Evolutionary conservation across 2,113 vertebrate species (phyloP), one percentile per base, ranked within the genome.

Genomic region (Abramis brama): DNA sequence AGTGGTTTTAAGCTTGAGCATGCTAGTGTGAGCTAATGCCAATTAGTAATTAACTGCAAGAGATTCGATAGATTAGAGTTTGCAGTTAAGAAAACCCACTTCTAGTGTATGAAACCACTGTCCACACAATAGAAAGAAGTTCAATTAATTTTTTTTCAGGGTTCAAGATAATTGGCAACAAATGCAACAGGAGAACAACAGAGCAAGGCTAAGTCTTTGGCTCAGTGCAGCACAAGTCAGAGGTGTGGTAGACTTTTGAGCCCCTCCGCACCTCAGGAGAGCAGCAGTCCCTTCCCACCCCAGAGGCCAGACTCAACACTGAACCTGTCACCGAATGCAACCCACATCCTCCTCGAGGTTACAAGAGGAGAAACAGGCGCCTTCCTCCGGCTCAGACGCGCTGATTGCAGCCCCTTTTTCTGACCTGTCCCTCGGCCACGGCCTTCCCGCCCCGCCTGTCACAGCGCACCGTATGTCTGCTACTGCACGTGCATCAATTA

Each of bases 281-380:
- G 74, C 77, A 12, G 57, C 78, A 68, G 90, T 89, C 91, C 89
- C 85, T 80, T 57, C 68, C 85, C 89, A 91, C 92, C 92, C 91
- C 84, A 85, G 90, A 90, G 90, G 93, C 91, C 86, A 85, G 91
- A 92, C 90, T 87, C 90, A 90, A 93, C 92, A 86, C 91, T 90
- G 92, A 88, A 90, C 87, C 94, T 94, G 94, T 95, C 94, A 94
- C 4, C 55, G 84, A 82, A 89, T 68, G 90, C 88, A 84, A 89
- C 79, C 89, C 91, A 85, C 87, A 90, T 91, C 87, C 87, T 92
- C 90, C 87, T 85, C 25, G 84, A 89, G 93, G 93, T 90, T 90
- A 82, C 43, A 79, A 85, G 91, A 90, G 90, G 87, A 90, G 91
- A 93, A 93, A 90, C 91, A 92, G 92, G 87, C 89, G 86, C 91